phyloP scores from a whole-genome alignment of 2,113 vertebrate genomes.

The Osmerus mordax region DNA sequence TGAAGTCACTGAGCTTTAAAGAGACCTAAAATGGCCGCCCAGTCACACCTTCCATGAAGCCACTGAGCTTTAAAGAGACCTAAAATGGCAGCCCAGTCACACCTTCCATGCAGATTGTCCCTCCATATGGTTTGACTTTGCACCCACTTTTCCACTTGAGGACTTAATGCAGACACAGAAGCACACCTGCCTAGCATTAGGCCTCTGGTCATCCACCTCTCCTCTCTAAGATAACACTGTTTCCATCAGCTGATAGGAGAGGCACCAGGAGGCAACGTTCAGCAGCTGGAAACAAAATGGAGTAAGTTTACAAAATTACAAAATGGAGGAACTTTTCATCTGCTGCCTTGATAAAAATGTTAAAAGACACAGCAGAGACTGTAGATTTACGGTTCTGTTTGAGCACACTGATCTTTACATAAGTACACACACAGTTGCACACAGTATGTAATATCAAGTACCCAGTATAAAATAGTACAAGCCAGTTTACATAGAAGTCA shows the following conservation, averaged over 20 bases:
- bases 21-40: constrained; percentile 52
- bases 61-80: constrained; percentile 36
- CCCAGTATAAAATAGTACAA: too few relatives aligned
- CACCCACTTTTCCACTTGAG: constrained; percentile 93
- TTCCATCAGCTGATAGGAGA: constrained; percentile 69
- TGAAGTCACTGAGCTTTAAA: too few relatives aligned
- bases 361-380: too few relatives aligned
- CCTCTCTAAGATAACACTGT: constrained; percentile 64
- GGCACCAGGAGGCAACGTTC: constrained; percentile 23
- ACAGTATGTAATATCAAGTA: too few relatives aligned
- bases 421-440: too few relatives aligned
- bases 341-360: too few relatives aligned
- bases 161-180: constrained; percentile 86
- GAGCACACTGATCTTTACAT: too few relatives aligned
- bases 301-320: neutral
- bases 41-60: constrained; percentile 75
- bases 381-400: too few relatives aligned
- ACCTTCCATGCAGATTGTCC: constrained; percentile 80
- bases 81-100: constrained; percentile 70
- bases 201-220: constrained; percentile 53
- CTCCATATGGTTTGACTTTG: constrained; percentile 97
- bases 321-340: too few relatives aligned
- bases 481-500: too few relatives aligned
- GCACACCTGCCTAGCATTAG: constrained; percentile 89
- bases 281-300: constrained; percentile 15